These are phyloP conservation scores for Chromis chromis DNA, from an alignment of 2,797 vertebrate genomes.

Conservation along the genomic window DNA sequence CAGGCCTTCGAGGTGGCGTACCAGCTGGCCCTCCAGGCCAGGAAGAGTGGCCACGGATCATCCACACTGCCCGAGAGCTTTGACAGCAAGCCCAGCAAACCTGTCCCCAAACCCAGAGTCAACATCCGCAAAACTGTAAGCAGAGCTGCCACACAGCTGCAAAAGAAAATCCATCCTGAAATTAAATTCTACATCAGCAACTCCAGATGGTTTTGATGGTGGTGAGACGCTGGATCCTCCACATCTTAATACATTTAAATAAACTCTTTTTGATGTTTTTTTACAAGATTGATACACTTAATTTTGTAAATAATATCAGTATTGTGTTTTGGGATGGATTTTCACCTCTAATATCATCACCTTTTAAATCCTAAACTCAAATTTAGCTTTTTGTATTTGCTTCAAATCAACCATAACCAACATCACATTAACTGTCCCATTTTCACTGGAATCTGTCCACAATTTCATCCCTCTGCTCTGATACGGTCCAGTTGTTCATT, in stretches of 20 bases:
- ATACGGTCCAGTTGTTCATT: constrained; percentile 15
- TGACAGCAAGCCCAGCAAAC: constrained; percentile 97
- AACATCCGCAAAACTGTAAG: constrained; percentile 99
- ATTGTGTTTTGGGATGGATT: constrained; percentile 60
- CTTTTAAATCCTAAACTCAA: constrained; percentile 26
- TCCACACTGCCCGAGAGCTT: constrained; percentile 98
- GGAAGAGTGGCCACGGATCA: constrained; percentile 96
- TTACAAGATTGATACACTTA: neutral
- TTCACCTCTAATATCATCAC: constrained; percentile 19
- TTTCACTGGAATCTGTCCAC: constrained; percentile 41
- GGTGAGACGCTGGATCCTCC: no score
- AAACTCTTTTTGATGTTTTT: no score
- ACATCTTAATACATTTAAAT: neutral
- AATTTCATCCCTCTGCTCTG: constrained; percentile 15
- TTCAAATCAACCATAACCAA: constrained; percentile 35
- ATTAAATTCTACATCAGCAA: neutral
- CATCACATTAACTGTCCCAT: constrained; percentile 43
- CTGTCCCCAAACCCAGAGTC: constrained; percentile 96
- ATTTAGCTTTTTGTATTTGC: constrained; percentile 12
- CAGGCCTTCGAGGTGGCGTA: constrained; percentile 99
- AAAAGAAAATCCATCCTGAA: constrained; percentile 54
- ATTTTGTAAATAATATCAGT: neutral
- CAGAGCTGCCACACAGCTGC: constrained; percentile 30
- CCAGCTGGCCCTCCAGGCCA: constrained; percentile 96
- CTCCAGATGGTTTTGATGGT: neutral